A percentile compares a stretch with the other conserved stretches of the same genome.
phyloP scores from a whole-genome alignment of 2,888 invertebrate genomes.

The Pterostichus madidus region DNA sequence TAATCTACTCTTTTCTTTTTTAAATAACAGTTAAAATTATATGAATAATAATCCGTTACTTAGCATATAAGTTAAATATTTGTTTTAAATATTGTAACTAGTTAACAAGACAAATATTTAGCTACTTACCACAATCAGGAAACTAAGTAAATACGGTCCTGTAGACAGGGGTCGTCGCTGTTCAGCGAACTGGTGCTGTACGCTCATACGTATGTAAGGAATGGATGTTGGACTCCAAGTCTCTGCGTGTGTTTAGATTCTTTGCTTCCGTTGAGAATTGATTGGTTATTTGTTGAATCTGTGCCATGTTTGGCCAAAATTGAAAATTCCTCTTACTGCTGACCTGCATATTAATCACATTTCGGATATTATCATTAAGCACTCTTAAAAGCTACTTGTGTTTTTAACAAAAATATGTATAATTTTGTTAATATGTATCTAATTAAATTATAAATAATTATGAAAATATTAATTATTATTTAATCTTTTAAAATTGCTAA shows the following conservation, averaged over 20 bases:
- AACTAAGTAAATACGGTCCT: conserved; percentile 23
- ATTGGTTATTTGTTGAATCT: conserved; percentile 62
- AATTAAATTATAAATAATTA: too few relatives aligned
- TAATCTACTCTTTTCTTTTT: too few relatives aligned
- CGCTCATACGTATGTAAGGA: conserved; percentile 59
- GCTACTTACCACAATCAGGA: too few relatives aligned
- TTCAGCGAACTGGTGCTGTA: conserved; percentile 36
- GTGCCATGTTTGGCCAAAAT: conserved; percentile 58
- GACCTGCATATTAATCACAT: conserved; percentile 13
- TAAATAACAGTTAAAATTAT: too few relatives aligned
- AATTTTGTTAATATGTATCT: too few relatives aligned
- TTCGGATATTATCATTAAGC: not conserved
- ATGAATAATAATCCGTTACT: too few relatives aligned
- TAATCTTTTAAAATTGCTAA: not conserved
- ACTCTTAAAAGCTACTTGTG: not conserved
- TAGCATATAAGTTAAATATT: too few relatives aligned
- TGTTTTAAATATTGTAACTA: too few relatives aligned
- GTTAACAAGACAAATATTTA: too few relatives aligned
- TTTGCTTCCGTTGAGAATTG: conserved; percentile 61
- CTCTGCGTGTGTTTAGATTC: conserved; percentile 61
- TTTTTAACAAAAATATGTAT: too few relatives aligned
- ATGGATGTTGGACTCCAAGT: conserved; percentile 42
- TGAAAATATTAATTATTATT: too few relatives aligned
- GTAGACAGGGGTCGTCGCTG: conserved; percentile 16
- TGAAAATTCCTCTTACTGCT: conserved; percentile 43